These are phyloP conservation scores for Metellina segmentata DNA, from an alignment of 2,888 invertebrate genomes.

Conservation along the genomic window DNA sequence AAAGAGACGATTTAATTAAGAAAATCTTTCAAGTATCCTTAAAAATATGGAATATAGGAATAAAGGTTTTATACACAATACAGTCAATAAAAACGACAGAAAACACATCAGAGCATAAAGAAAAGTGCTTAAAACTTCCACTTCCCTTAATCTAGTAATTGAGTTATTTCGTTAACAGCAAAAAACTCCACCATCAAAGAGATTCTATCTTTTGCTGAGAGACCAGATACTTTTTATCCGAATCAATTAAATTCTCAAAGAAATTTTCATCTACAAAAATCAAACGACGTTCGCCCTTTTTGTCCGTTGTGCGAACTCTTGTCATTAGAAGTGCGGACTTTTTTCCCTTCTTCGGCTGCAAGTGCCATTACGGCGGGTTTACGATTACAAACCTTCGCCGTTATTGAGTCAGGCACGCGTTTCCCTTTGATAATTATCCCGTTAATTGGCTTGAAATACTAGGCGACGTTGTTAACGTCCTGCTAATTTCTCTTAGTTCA, in stretches of 20 bases:
- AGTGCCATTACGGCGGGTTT: slow-evolving; percentile 41
- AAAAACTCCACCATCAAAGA: neutral
- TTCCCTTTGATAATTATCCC: slow-evolving; percentile 56
- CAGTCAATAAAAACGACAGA: neutral
- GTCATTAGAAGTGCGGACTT: neutral
- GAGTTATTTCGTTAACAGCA: neutral
- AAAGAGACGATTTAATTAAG: too few relatives aligned
- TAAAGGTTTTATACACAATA: neutral
- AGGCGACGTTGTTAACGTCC: slow-evolving; percentile 57
- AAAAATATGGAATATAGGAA: neutral
- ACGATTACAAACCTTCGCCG: slow-evolving; percentile 51
- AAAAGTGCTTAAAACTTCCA: neutral
- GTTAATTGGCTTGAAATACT: slow-evolving; percentile 69
- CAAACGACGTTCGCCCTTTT: neutral
- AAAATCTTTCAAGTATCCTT: too few relatives aligned
- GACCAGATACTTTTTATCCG: neutral
- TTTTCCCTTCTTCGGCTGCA: neutral
- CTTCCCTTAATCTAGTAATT: neutral
- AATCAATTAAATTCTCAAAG: neutral
- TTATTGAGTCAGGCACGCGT: slow-evolving; percentile 32
- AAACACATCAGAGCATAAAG: neutral
- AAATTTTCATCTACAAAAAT: slow-evolving; percentile 13
- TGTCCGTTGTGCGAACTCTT: neutral
- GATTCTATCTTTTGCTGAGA: neutral
- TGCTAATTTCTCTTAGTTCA: slow-evolving; percentile 66